A percentile compares a stretch with the other conserved stretches of the same genome.
These are phyloP conservation scores for Polyodon spathula DNA, from an alignment of 2,113 vertebrate species.

Conservation along the genomic window DNA sequence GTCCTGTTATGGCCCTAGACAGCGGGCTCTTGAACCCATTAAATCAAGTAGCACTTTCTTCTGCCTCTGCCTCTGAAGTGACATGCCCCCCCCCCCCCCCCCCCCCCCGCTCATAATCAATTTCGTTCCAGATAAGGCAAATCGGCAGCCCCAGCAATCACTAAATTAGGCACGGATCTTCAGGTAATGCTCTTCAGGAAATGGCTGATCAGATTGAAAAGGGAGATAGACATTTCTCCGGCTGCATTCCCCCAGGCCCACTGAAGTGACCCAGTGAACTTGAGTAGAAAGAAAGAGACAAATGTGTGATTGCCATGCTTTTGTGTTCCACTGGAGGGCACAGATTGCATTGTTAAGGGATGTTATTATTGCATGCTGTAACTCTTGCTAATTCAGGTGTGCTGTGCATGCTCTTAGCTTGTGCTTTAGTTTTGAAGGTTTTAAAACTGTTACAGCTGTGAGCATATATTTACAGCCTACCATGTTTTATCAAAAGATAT, in stretches of 20 bases:
- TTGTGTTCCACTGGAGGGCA: neutral
- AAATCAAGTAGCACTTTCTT: conserved; percentile 32
- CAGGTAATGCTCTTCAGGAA: conserved; percentile 49
- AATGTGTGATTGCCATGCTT: conserved; percentile 3
- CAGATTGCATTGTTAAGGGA: neutral
- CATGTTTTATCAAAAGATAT: too few species aligned
- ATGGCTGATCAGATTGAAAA: conserved; percentile 28
- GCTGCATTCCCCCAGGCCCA: conserved; percentile 8
- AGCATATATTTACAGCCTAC: too few species aligned
- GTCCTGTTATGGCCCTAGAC: conserved; percentile 25
- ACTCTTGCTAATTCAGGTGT: too few species aligned
- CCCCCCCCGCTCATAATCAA: conserved; percentile 39
- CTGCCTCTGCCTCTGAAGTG: conserved; percentile 14
- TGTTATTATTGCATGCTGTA: too few species aligned
- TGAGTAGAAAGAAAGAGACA: conserved; percentile 7
- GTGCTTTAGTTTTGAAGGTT: neutral
- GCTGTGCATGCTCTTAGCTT: neutral
- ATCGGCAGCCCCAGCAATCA: conserved; percentile 47
- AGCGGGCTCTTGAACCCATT: conserved; percentile 34
- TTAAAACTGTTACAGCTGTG: too few species aligned
- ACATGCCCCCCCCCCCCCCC: conserved; percentile 19
- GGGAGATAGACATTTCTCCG: conserved; percentile 15
- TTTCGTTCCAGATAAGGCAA: conserved; percentile 56
- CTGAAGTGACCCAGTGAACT: conserved; percentile 8
- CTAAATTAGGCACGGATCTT: conserved; percentile 41